These are phyloP conservation scores for Erpobdella octoculata DNA, from an alignment of 2,888 invertebrate genomes.

Conservation along the genomic window DNA sequence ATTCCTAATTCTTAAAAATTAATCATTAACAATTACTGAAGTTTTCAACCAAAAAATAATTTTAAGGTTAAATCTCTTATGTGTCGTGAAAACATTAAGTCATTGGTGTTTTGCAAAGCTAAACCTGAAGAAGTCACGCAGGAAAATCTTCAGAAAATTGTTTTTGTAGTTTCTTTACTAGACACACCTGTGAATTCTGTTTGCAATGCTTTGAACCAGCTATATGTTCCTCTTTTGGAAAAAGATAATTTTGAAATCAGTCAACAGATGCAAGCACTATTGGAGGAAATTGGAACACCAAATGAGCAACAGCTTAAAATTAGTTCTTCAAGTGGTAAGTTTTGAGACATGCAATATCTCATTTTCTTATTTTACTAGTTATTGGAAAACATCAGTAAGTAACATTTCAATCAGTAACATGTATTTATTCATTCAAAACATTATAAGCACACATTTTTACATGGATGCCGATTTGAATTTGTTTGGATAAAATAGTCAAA, in stretches of 20 bases:
- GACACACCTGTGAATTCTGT: constrained; percentile 60
- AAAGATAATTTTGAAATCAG: constrained; percentile 52
- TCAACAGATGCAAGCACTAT: constrained; percentile 52
- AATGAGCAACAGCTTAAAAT: not conserved
- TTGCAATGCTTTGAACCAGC: constrained; percentile 60
- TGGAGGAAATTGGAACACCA: constrained; percentile 50
- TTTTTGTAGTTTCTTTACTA: constrained; percentile 60
- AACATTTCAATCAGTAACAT: no score
- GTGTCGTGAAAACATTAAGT: constrained; percentile 44
- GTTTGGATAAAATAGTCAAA: no score
- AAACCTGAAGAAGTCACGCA: constrained; percentile 58
- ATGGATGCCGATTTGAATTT: no score
- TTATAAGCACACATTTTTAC: no score
- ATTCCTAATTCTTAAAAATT: not conserved
- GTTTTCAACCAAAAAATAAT: not conserved
- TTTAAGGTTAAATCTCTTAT: constrained; percentile 1
- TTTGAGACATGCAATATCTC: no score
- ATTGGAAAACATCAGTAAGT: no score
- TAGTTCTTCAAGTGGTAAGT: no score
- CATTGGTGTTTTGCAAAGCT: constrained; percentile 60
- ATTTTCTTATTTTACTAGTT: no score
- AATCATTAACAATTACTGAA: not conserved
- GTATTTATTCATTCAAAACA: no score
- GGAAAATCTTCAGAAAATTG: constrained; percentile 58
- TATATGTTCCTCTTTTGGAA: constrained; percentile 48